phyloP scores from a whole-genome alignment of 2,888 invertebrate species.

The Eudiplozoon nipponicum region DNA sequence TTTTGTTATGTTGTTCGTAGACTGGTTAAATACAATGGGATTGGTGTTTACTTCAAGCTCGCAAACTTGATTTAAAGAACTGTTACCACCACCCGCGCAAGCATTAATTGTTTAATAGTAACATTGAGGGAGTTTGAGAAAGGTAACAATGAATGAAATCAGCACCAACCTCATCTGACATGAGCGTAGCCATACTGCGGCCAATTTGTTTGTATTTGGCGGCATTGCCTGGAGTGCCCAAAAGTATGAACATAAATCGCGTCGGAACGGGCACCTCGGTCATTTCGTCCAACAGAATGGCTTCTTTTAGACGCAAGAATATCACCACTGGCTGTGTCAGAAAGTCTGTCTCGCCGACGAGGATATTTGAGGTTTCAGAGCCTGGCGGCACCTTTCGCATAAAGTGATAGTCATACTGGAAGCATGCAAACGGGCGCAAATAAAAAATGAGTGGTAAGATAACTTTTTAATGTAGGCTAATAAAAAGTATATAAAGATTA shows the following conservation, averaged over 20 bases:
- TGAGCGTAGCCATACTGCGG: slow-evolving; percentile 66
- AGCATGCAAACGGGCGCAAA: no score
- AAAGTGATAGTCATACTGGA: slow-evolving; percentile 15
- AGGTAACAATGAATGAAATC: not conserved
- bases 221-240: slow-evolving; percentile 8
- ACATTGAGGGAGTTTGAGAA: no score
- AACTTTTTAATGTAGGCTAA: no score
- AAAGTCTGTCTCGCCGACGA: slow-evolving; percentile 82
- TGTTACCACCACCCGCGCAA: no score
- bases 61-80: no score
- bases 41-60: no score
- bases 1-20: no score
- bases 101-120: no score
- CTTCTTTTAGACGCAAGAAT: slow-evolving; percentile 57
- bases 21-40: no score
- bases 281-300: slow-evolving; percentile 58
- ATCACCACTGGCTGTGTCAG: slow-evolving; percentile 62
- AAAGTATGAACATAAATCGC: slow-evolving; percentile 37
- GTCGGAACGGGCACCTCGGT: slow-evolving; percentile 67
- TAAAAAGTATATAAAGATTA: no score
- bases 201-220: slow-evolving; percentile 16
- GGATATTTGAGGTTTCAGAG: slow-evolving; percentile 76
- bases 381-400: slow-evolving; percentile 43
- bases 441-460: no score
- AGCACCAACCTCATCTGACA: slow-evolving; percentile 49